Base-by-base conservation (phyloP, 1,140 invertebrate genomes). In the Ruditapes philippinarum region DNA sequence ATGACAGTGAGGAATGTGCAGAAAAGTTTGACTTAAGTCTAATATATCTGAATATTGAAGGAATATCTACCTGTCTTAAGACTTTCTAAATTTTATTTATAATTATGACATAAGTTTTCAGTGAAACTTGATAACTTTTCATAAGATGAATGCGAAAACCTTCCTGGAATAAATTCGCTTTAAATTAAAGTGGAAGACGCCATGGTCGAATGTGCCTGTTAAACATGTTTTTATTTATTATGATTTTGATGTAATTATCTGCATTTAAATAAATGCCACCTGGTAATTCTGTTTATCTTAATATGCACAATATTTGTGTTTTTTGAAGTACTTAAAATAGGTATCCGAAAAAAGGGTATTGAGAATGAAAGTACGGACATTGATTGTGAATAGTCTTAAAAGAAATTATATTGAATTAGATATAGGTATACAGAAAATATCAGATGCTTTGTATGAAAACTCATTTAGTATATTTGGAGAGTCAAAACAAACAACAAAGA, bases 271-370 rank as follows among this genome's bases (percentile, higher is more conserved):
- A 74, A 25, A 74, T 74, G n/a, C 70, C 36, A 3, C 33, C 70
- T 25, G n/a, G 42, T 40, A 74, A 74, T 74, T 74, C 74, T 40
- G 25, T 33, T 33, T 54, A 79, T 54, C 54, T 54, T 54, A 28
- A 79, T 57, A 42, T 74, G 22, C 42, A 42, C 42, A 25, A n/a
- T 42, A 28, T 17, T 17, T 54, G 74, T 12, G 40, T 73, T 73
- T 40, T 73, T 42, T 42, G 3, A 73, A 42, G 3, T 40, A 25
- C 25, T 73, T 22, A 38, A 73, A 45, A 31, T 5, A 22, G 28
- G 12, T 57, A 28, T 79, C 22, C 7, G 17, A 33, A 79, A 51
- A 42, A 28, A 33, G 33, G 7, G 31, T 2, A 36, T 68, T 36
- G 28, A 68, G 22, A 36, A 68, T 68, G 36, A 68, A 36, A 68